Percentiles rank a stretch among this genome's conserved stretches.
Conservation (phyloP, 2,113 vertebrate genomes). For the Gavia stellata region DNA sequence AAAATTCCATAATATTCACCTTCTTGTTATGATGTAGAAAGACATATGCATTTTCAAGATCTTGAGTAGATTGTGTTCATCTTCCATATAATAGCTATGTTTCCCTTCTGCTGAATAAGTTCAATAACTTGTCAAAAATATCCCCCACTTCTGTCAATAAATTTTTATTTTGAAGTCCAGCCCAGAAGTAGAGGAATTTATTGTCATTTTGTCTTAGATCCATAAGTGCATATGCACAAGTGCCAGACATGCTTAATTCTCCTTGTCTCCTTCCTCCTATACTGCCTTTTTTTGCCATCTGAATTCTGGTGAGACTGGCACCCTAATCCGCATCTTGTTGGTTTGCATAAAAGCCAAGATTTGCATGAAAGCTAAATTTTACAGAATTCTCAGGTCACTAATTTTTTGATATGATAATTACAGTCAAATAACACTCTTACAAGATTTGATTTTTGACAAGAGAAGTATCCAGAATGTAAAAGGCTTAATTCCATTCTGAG, state of each 20-base stretch:
- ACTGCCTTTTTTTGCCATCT: background rate
- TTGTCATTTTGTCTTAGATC: background rate
- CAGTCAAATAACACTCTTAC: background rate
- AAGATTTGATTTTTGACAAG: background rate
- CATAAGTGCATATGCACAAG: background rate
- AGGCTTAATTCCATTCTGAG: background rate
- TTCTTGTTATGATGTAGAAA: background rate
- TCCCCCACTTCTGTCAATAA: background rate
- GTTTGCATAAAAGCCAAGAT: background rate
- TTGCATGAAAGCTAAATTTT: background rate
- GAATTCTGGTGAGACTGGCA: background rate
- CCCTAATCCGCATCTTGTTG: background rate
- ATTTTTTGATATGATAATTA: background rate
- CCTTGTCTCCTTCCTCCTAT: background rate
- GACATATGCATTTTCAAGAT: background rate
- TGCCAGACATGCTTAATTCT: background rate
- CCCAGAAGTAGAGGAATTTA: background rate
- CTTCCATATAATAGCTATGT: background rate
- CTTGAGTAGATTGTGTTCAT: background rate
- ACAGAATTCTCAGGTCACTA: background rate
- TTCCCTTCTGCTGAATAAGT: background rate
- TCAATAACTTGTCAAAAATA: background rate
- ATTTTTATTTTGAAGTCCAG: background rate
- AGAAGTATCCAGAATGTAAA: background rate
- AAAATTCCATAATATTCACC: background rate